Evolutionary conservation across 2,888 invertebrate genomes (phyloP).

Genomic region (Sesia apiformis): DNA sequence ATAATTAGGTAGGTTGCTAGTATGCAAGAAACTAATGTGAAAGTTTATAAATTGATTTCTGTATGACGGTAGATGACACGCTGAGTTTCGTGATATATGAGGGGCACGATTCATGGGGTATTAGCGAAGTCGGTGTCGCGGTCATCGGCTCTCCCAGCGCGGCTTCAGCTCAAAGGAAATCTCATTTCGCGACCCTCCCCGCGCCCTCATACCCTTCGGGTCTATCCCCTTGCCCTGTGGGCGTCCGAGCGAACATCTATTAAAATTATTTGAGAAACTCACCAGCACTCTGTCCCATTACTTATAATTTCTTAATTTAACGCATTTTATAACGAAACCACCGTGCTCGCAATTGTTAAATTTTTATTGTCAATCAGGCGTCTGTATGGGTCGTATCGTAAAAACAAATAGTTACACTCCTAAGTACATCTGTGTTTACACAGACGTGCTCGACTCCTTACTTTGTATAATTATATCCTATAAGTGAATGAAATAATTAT

Average conservation of each 20-base stretch:
- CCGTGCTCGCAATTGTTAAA: no score
- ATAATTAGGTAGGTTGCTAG: no score
- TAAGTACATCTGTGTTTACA: no score
- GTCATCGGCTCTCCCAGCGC: constrained; percentile 36
- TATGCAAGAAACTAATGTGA: no score
- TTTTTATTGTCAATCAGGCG: no score
- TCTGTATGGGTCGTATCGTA: no score
- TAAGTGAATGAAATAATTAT: no score
- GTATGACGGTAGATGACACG: constrained; percentile 6
- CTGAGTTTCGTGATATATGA: constrained; percentile 44
- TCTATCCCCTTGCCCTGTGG: constrained; percentile 16
- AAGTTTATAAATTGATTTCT: no score
- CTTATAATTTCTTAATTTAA: not conserved
- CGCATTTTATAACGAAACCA: no score
- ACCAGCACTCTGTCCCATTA: constrained; percentile 1
- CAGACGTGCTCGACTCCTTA: no score
- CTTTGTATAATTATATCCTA: no score
- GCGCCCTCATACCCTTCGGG: constrained; percentile 3
- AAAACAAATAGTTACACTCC: no score
- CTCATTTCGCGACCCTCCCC: constrained; percentile 51
- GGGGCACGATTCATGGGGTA: constrained; percentile 31
- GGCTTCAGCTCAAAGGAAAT: constrained; percentile 63
- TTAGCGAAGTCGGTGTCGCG: constrained; percentile 35
- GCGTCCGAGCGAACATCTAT: constrained; percentile 54
- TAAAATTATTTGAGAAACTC: constrained; percentile 56